Conservation (phyloP, 1,140 invertebrate species). For the Drosophila watanabei region DNA sequence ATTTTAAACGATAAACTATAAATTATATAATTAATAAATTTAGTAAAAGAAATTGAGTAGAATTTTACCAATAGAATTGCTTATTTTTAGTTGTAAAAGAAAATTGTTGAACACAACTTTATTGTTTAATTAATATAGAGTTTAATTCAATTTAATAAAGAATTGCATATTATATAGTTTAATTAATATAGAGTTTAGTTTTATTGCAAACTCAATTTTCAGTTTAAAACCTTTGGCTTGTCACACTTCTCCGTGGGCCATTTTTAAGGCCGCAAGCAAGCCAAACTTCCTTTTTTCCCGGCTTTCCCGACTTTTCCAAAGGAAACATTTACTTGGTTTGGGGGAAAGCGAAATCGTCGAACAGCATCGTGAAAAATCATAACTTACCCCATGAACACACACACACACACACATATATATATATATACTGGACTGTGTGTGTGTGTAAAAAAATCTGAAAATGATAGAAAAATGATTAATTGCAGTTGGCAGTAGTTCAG, state of each 20-base stretch:
- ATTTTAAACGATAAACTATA: neutral
- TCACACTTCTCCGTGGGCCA: neutral
- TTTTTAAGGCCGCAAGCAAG: constrained; percentile 4
- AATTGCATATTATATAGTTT: neutral
- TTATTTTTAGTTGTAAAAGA: neutral
- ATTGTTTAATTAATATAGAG: neutral
- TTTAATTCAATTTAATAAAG: too few species aligned
- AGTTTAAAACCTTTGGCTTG: neutral
- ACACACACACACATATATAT: neutral
- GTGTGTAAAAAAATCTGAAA: constrained; percentile 80
- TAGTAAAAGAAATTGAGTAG: too few species aligned
- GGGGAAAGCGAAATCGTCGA: constrained; percentile 20
- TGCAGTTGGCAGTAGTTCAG: constrained; percentile 84
- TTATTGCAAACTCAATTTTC: neutral
- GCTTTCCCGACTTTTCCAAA: constrained; percentile 3
- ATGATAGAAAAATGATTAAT: constrained; percentile 85
- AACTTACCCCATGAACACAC: constrained; percentile 49
- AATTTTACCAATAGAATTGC: too few species aligned
- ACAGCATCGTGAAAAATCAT: constrained; percentile 60
- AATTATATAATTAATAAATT: neutral
- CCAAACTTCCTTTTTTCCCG: neutral
- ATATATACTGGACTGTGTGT: constrained; percentile 2
- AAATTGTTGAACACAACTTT: neutral
- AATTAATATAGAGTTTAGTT: neutral
- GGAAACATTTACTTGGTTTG: constrained; percentile 21